These are phyloP conservation scores for Cybosia mesomella DNA, from an alignment of 2,888 invertebrate genomes.

Conservation along the genomic window DNA sequence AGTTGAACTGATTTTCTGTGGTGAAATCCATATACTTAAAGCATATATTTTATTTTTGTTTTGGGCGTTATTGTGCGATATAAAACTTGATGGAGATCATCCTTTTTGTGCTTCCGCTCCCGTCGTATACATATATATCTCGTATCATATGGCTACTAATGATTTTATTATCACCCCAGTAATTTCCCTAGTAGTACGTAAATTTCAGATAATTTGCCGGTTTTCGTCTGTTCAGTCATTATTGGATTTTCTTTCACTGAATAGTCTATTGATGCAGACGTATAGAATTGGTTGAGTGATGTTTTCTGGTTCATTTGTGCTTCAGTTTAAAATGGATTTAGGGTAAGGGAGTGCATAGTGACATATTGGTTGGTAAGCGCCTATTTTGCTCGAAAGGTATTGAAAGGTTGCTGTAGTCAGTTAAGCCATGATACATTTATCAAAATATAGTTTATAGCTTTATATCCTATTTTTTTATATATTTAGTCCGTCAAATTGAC, in stretches of 20 bases:
- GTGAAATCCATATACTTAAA: neutral
- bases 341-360: neutral
- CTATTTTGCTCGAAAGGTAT: neutral
- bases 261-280: slow-evolving; percentile 49
- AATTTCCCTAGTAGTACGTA: slow-evolving; percentile 56
- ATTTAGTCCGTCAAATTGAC: neutral
- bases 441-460: no score
- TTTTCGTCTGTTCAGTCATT: slow-evolving; percentile 49
- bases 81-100: neutral
- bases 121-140: slow-evolving; percentile 11
- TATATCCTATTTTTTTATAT: no score
- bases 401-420: neutral
- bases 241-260: slow-evolving; percentile 54
- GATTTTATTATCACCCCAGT: slow-evolving; percentile 55
- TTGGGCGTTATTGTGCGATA: no score
- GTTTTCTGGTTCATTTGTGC: slow-evolving; percentile 47
- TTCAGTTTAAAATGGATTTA: slow-evolving; percentile 17
- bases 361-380: neutral
- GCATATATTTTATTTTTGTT: no score
- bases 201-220: slow-evolving; percentile 54
- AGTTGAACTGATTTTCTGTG: neutral
- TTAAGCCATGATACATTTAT: no score
- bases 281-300: slow-evolving; percentile 46
- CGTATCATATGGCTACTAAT: slow-evolving; percentile 47
- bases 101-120: neutral